Percentiles rank a stretch among this genome's conserved stretches.
Evolutionary conservation across 2,113 vertebrate genomes (phyloP).

Genomic region (Chrysochloris asiatica): DNA sequence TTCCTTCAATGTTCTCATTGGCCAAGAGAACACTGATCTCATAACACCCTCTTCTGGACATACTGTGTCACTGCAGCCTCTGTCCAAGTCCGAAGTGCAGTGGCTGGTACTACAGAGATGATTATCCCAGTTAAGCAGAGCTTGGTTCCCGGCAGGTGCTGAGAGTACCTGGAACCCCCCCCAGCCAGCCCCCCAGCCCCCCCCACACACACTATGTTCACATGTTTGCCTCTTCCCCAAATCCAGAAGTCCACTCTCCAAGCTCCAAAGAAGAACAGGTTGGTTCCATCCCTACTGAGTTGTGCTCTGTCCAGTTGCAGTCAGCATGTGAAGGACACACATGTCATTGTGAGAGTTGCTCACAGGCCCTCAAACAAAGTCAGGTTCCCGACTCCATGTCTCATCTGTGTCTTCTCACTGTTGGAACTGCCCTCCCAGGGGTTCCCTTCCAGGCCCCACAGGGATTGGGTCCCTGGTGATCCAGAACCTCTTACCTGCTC

Average conservation of each 20-base stretch:
- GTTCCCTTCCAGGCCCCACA: no score
- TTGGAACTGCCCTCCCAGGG: rapidly evolving
- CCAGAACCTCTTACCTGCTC: neutral
- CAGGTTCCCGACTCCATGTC: neutral
- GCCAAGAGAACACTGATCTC: neutral
- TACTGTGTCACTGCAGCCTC: neutral
- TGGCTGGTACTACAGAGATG: rapidly evolving
- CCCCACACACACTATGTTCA: rapidly evolving
- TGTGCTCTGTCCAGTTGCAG: neutral
- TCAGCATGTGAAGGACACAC: neutral
- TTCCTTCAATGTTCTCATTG: neutral
- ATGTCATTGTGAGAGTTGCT: neutral
- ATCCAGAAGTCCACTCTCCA: neutral
- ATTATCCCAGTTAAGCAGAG: neutral
- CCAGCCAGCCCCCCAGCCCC: no score
- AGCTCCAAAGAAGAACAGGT: neutral
- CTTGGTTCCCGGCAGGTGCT: neutral
- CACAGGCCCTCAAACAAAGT: neutral
- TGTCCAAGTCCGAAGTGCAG: neutral
- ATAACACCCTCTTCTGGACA: constrained; percentile 42
- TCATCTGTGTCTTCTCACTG: rapidly evolving
- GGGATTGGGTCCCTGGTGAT: neutral
- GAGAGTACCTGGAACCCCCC: no score
- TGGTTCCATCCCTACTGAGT: neutral
- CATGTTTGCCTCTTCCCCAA: neutral